These are phyloP conservation scores for Acanthacorydalis orientalis DNA, from an alignment of 2,888 invertebrate genomes.

Conservation along the genomic window DNA sequence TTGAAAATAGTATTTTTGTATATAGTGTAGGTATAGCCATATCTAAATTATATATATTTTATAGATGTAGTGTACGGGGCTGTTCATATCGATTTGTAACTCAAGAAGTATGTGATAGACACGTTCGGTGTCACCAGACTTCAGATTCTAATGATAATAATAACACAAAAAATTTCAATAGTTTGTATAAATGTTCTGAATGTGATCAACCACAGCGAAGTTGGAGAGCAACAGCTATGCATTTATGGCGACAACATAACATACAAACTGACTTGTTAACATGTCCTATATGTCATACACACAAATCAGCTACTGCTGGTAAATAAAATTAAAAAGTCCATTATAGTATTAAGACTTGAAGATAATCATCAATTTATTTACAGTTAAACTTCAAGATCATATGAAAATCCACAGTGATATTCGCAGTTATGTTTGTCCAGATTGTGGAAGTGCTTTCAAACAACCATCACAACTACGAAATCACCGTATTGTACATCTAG, in stretches of 20 bases:
- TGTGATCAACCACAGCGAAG: constrained; percentile 33
- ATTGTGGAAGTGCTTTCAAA: constrained; percentile 43
- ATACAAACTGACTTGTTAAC: constrained; percentile 39
- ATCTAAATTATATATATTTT: constrained; percentile 4
- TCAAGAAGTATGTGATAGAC: constrained; percentile 26
- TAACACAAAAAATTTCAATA: constrained; percentile 13
- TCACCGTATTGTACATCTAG: constrained; percentile 35
- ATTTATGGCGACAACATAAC: constrained; percentile 50
- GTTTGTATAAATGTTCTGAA: constrained; percentile 30
- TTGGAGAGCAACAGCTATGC: constrained; percentile 49
- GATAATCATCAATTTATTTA: too few relatives aligned
- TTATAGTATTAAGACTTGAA: constrained; percentile 14
- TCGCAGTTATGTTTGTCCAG: constrained; percentile 30
- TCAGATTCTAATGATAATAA: constrained; percentile 15
- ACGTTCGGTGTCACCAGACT: constrained; percentile 32
- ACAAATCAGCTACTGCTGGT: constrained; percentile 34
- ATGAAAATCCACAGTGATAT: constrained; percentile 41
- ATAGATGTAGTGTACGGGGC: constrained; percentile 33
- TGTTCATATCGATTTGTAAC: constrained; percentile 37
- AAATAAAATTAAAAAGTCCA: constrained; percentile 7
- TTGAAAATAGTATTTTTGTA: too few relatives aligned
- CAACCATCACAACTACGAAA: constrained; percentile 41
- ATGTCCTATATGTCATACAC: constrained; percentile 37
- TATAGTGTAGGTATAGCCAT: constrained; percentile 9
- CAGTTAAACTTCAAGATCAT: constrained; percentile 35